These are phyloP conservation scores for Nemopilema nomurai DNA, from an alignment of 30 jellyfish, hydroid and myxozoan species.

Conservation along the genomic window DNA sequence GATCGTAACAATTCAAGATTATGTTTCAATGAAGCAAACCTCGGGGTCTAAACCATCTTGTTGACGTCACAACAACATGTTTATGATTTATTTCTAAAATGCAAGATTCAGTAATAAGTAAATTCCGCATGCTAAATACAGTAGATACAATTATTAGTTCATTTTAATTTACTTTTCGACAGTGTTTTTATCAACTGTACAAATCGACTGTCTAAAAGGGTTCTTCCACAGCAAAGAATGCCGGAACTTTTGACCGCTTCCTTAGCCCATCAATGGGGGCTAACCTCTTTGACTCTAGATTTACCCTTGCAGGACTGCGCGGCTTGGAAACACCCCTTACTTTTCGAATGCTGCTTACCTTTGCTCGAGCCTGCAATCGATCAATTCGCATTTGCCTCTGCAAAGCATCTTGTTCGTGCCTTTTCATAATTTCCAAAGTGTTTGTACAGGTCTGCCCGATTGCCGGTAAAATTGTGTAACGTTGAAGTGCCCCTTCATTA, in stretches of 20 bases:
- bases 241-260: neutral
- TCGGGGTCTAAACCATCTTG: too few species aligned
- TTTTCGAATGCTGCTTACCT: neutral
- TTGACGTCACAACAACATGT: too few species aligned
- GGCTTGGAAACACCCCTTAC: neutral
- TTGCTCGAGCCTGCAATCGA: slow-evolving; percentile 8
- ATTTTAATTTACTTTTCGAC: neutral
- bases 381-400: neutral
- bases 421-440: slow-evolving; percentile 7
- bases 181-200: neutral
- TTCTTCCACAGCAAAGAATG: neutral
- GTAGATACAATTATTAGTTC: neutral
- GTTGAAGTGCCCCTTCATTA: neutral
- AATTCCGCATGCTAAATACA: neutral
- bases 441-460: neutral
- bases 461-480: neutral
- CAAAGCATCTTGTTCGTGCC: neutral
- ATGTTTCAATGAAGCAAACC: too few species aligned
- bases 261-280: neutral
- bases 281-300: neutral
- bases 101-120: too few species aligned
- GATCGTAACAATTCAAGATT: too few species aligned
- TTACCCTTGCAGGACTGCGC: neutral
- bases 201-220: slow-evolving; percentile 4
- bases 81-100: too few species aligned